Base-by-base conservation (phyloP, 2,888 invertebrate genomes). In the Calliopum simillimum region DNA sequence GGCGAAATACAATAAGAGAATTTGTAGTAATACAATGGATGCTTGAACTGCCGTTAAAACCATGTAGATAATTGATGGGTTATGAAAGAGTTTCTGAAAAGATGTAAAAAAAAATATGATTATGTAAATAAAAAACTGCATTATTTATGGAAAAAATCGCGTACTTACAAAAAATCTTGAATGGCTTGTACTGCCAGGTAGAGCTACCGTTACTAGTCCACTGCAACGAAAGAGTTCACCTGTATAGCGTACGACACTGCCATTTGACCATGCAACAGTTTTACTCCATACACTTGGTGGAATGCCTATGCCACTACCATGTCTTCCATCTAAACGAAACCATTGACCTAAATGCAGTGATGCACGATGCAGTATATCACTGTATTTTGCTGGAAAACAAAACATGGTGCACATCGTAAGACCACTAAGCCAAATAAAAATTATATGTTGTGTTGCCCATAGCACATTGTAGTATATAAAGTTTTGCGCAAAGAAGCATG, bases 331-430 rank as follows among this genome's bases (percentile, higher is more conserved):
- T 55, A 86, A 72, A 4, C 83, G 82, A 16, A 78, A 80, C 86
- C 86, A 86, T 65, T 81, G 79, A 4, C 98, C 98, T 61, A 98
- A 89, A 86, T 99, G 98, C 61, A 94, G 86, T 1, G 97, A 93
- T 71, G 96, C 93, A 79, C 95, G 90, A 85, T 99, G 98, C 72
- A 98, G 88, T 46, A 94, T 91, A 87, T 99, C 98, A 81, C 95
- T 93, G 83, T 95, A 95, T 74, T 89, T 85, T 1, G 90, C 89
- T 0, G 89, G 87, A 69, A 91, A 86, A 72, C 91, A 86, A 73
- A 94, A 94, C 5, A 91, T 89, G 2, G 91, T 89, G 80, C 94
- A 91, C 80, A 96, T 91, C 3, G 93, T 92, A 82, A 95, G 93
- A 75, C 94, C 91, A 49, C 95, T 94, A 72, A 95, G 87, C 90